Evolutionary conservation across 92 coral and sea anemone genomes (phyloP).

Genomic region (Isaurus tuberculatus): DNA sequence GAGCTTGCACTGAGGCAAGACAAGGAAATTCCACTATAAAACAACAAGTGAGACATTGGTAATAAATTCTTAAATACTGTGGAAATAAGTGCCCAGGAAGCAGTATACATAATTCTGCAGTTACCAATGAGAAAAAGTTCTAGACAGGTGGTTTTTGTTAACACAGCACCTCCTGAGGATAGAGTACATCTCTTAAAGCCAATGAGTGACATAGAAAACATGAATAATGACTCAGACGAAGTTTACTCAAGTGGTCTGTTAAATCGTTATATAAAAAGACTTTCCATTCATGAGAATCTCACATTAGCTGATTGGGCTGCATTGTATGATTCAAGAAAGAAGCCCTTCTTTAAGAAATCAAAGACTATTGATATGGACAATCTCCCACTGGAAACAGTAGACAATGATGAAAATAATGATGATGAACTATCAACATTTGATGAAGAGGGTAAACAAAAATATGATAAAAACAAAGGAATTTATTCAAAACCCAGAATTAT

Average conservation of each 20-base stretch:
- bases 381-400: slow-evolving; percentile 54
- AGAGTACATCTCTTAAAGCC: slow-evolving; percentile 51
- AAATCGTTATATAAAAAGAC: slow-evolving; percentile 55
- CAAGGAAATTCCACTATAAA: slow-evolving; percentile 44
- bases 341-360: slow-evolving; percentile 39
- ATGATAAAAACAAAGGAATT: background rate
- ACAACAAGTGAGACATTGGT: slow-evolving; percentile 41
- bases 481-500: slow-evolving; percentile 39
- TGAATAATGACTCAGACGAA: slow-evolving; percentile 78
- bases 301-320: slow-evolving; percentile 70
- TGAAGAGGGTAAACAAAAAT: background rate
- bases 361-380: slow-evolving; percentile 33
- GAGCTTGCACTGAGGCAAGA: slow-evolving; percentile 55
- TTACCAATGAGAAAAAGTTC: slow-evolving; percentile 49
- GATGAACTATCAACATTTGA: slow-evolving; percentile 1
- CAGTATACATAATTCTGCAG: slow-evolving; percentile 47
- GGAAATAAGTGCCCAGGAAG: slow-evolving; percentile 55
- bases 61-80: slow-evolving; percentile 43
- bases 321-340: slow-evolving; percentile 48
- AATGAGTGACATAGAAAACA: slow-evolving; percentile 50
- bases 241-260: slow-evolving; percentile 60
- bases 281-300: slow-evolving; percentile 41
- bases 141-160: slow-evolving; percentile 36
- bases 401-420: slow-evolving; percentile 44
- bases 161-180: slow-evolving; percentile 52